These are phyloP conservation scores for Mirounga angustirostris DNA, from an alignment of 2,113 vertebrate genomes.

Conservation along the genomic window DNA sequence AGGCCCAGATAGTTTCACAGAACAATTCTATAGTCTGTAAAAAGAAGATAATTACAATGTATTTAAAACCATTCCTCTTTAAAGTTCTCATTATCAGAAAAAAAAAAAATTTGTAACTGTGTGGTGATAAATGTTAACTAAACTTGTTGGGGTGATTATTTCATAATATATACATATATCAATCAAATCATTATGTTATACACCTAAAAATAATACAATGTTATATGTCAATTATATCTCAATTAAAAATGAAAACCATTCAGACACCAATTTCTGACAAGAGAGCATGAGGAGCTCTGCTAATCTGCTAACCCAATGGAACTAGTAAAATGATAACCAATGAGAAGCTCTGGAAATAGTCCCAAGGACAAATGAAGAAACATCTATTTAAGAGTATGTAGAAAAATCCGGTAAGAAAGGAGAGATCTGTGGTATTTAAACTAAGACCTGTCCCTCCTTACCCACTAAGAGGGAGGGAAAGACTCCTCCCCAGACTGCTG, in stretches of 20 bases:
- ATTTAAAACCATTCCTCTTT: slow-evolving; percentile 12
- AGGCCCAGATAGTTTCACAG: neutral
- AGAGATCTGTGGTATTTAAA: neutral
- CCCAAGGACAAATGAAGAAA: neutral
- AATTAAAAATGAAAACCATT: slow-evolving; percentile 16
- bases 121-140: neutral
- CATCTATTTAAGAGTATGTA: neutral
- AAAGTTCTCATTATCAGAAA: neutral
- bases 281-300: neutral
- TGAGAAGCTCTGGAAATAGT: slow-evolving; percentile 23
- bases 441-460: neutral
- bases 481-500: neutral
- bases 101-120: neutral
- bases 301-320: neutral
- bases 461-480: neutral
- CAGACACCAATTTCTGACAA: neutral
- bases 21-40: neutral
- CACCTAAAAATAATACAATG: neutral
- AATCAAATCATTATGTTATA: slow-evolving; percentile 12
- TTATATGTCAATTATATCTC: neutral
- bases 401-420: neutral
- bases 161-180: neutral
- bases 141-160: neutral
- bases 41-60: neutral
- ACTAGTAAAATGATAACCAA: neutral